Percentiles rank a stretch among this genome's conserved stretches.
Conservation (phyloP, 2,113 vertebrate species). For the Emydura subglobosa region DNA sequence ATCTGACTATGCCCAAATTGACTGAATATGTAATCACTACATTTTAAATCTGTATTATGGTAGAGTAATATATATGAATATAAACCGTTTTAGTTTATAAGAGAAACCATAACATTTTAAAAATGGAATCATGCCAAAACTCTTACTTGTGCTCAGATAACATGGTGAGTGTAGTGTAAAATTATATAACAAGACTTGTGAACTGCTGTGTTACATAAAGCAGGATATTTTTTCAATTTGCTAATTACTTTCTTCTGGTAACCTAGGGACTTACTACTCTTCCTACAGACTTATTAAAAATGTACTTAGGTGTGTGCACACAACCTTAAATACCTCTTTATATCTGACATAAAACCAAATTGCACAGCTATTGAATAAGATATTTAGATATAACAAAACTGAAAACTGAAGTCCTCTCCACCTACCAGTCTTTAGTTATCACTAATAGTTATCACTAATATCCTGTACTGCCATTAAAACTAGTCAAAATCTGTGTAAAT, state of each 20-base stretch:
- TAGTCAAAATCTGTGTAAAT: not conserved
- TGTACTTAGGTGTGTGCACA: not conserved
- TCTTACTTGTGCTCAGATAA: not conserved
- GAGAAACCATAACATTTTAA: not conserved
- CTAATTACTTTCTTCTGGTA: not conserved
- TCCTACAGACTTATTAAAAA: no score
- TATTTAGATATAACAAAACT: not conserved
- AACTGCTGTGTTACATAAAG: not conserved
- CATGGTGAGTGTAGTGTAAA: not conserved
- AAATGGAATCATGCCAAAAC: not conserved
- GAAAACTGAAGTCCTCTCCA: no score
- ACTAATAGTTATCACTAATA: no score
- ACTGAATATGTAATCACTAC: not conserved
- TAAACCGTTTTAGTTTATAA: not conserved
- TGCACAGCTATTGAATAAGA: not conserved
- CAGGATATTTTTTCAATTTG: not conserved
- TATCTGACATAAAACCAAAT: no score
- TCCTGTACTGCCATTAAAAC: not conserved
- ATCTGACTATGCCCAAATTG: not conserved
- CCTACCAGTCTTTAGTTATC: not conserved
- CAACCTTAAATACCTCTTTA: not conserved
- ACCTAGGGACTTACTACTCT: not conserved
- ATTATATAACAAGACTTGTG: not conserved
- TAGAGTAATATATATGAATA: conserved; percentile 11
- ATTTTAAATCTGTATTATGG: not conserved